Conservation (phyloP, 2,888 invertebrate species). For the Spodoptera littoralis region DNA sequence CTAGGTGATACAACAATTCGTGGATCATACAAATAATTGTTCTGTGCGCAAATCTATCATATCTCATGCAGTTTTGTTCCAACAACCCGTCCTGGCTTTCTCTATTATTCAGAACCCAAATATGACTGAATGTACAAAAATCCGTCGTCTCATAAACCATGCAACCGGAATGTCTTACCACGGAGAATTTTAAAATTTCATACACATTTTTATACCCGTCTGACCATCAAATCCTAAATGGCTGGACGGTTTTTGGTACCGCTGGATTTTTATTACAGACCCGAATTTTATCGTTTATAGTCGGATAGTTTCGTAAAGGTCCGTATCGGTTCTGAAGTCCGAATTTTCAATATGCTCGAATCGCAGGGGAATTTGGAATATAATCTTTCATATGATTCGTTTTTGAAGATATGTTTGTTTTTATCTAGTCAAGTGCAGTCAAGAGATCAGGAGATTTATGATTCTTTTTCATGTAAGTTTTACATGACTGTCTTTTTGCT, state of each 20-base stretch:
- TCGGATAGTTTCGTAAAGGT: constrained; percentile 12
- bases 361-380: constrained; percentile 26
- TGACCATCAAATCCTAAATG: constrained; percentile 40
- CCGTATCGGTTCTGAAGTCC: constrained; percentile 20
- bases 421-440: no score
- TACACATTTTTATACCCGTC: constrained; percentile 22
- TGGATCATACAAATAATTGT: no score
- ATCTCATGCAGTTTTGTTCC: no score
- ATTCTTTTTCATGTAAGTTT: no score
- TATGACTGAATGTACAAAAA: not conserved
- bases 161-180: not conserved
- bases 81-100: no score
- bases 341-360: constrained; percentile 37
- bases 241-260: constrained; percentile 24
- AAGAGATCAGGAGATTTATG: no score
- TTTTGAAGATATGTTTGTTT: constrained; percentile 2
- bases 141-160: not conserved
- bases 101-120: no score
- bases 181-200: constrained; percentile 24
- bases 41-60: no score
- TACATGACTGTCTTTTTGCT: no score
- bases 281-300: constrained; percentile 37
- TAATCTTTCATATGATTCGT: constrained; percentile 13
- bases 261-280: constrained; percentile 40
- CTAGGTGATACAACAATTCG: no score